Base-by-base conservation (phyloP, 2,888 invertebrate genomes). In the Sthenelais limicola region DNA sequence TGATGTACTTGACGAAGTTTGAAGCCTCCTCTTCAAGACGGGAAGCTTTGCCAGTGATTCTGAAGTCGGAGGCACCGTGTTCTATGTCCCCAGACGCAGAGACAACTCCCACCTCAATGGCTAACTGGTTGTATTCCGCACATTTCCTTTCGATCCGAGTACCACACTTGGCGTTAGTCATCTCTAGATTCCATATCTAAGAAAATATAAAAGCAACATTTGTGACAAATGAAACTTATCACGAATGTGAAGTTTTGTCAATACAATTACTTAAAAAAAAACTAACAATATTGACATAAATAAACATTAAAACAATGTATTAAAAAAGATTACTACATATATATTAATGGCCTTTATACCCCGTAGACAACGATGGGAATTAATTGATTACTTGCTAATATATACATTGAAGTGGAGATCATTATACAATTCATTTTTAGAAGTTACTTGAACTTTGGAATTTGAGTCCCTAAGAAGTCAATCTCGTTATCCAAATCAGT, bases 11-110 rank as follows among this genome's bases (percentile, higher is more conserved):
- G 3, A 62, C 18, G 38, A 62, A 62, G 26, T 38, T 49, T 7
- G 18, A 18, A n/a, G 49, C 15, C 33, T 72, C 49, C 38, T 72
- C 15, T 5, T 68, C 15, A n/a, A 32, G 33, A 26, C 32, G n/a
- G 24, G 52, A 49, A n/a, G 24, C 38, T 7, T 28, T 32, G 32
- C 24, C 15, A 47, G 18, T 62, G 52, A 85, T 74, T 67, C 84
- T 82, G 67, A 79, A 84, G 70, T 85, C 84, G n/a, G 80, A 76
- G 26, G 84, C 84, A 21, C 74, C 76, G 15, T 84, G 82, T 71
- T 83, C 80, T n/a, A n/a, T n/a, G 52, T 84, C 83, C 15, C 84
- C 83, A 21, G 80, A 76, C 5, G 78, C 69, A 9, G 85, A 85
- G 18, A 85, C 81, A 52, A 85, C 75, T 48, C 83, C 82, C 33